Base-by-base conservation (phyloP, 2,113 vertebrate genomes). In the Gymnorhina tibicen region DNA sequence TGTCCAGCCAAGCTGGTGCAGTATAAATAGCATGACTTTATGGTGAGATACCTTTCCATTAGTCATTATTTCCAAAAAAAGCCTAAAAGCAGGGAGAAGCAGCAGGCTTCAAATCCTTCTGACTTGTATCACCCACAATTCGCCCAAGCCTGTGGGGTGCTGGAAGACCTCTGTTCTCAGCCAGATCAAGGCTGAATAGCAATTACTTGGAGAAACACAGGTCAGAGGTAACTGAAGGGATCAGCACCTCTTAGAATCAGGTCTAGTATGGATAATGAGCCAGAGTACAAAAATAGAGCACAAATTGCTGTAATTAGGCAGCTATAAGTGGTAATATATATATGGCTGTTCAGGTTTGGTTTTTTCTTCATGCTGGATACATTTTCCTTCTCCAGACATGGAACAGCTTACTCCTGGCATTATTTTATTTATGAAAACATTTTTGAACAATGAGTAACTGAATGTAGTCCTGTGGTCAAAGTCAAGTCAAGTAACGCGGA, bases 251-350 rank as follows among this genome's bases (percentile, higher is more conserved):
- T 64, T 67, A 84, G 68, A 93, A 87, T 58, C 37, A 82, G 66
- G 64, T 72, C 88, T 47, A 7, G 49, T n/a, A 49, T 42, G 58
- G 72, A 81, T 96, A 96, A 96, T 82, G 86, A 94, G 58, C 64
- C 88, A 82, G 85, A 72, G 73, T 85, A 63, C 26, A 85, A 84
- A 96, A 94, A 85, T 6, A 93, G 72, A 92, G 37, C 52, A 84
- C 68, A 92, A 92, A 94, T 63, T 95, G 73, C 64, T 91, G 52
- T 85, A 94, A 96, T 96, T 93, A 96, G 58, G 68, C 37, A 93
- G 64, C 74, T 81, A 16, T 35, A 95, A 84, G 52, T 60, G 42
- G 32, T 46, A 62, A 92, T 81, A 64, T 7, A 64, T 7, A 74
- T 32, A 47, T 50, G 47, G 44, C 15, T 86, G 55, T 8, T 86